phyloP scores from a whole-genome alignment of 1,140 invertebrate species.

The Plectus sambesii region DNA sequence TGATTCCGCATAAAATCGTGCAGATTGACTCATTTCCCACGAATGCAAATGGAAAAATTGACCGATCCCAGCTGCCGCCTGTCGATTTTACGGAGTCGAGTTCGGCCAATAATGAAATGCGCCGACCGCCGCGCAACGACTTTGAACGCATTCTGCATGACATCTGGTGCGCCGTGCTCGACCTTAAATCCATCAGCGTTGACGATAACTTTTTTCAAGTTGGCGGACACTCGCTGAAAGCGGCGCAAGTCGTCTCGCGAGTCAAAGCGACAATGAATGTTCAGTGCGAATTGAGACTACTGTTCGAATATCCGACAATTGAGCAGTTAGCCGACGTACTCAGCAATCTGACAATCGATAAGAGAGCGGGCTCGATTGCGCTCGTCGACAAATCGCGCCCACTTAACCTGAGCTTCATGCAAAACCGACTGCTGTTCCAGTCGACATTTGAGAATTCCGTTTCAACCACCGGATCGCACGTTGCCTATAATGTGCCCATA shows the following conservation, averaged over 20 bases:
- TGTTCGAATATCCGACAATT: conserved; percentile 10
- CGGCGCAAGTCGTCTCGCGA: conserved; percentile 10
- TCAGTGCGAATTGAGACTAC: conserved; percentile 8
- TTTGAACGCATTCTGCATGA: neutral
- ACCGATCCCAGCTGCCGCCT: neutral
- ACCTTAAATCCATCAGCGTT: neutral
- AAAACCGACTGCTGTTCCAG: no score
- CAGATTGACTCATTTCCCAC: conserved; percentile 7
- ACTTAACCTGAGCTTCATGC: no score
- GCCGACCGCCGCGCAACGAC: neutral
- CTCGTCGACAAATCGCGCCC: no score
- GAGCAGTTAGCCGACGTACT: no score
- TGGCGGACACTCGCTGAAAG: conserved; percentile 20
- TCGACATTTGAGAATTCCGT: no score
- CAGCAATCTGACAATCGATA: no score
- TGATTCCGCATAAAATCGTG: conserved; percentile 7
- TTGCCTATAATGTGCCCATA: no score
- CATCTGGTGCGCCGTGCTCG: conserved; percentile 5
- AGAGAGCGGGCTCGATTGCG: no score
- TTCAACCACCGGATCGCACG: no score
- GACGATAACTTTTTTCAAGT: conserved; percentile 15
- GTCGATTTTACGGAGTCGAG: conserved; percentile 1
- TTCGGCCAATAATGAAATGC: neutral
- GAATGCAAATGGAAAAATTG: conserved; percentile 15
- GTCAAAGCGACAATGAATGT: conserved; percentile 6